Percentiles rank a stretch among this genome's conserved stretches.
Conservation (phyloP, 2,888 invertebrate genomes). For the Sarcophaga rosellei region DNA sequence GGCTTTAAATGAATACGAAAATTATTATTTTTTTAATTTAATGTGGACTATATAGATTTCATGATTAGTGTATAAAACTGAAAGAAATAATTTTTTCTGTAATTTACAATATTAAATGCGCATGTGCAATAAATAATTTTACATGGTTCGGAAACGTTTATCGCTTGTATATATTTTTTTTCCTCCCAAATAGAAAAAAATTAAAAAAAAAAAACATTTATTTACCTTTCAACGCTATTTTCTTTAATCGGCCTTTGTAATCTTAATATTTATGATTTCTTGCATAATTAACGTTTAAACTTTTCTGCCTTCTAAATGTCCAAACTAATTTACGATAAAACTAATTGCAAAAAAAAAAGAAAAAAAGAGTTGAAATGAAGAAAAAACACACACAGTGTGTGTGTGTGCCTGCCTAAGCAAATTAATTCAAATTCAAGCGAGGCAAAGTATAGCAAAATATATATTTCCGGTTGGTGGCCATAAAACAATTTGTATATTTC, state of each 20-base stretch:
- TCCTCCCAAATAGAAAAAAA: too few relatives aligned
- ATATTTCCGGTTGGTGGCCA: constrained; percentile 47
- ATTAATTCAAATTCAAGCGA: constrained; percentile 12
- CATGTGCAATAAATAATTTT: too few relatives aligned
- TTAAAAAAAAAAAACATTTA: neutral
- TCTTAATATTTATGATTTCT: neutral
- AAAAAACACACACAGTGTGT: neutral
- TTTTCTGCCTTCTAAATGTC: neutral
- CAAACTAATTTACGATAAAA: neutral
- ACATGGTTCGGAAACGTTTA: too few relatives aligned
- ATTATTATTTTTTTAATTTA: too few relatives aligned
- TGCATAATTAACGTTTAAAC: neutral
- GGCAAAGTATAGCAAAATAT: constrained; percentile 45
- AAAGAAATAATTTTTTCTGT: too few relatives aligned
- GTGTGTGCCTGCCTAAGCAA: neutral
- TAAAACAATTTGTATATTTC: constrained; percentile 48
- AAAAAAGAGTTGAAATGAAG: neutral
- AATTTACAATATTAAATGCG: too few relatives aligned
- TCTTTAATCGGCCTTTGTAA: neutral
- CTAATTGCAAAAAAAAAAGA: neutral
- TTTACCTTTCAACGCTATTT: neutral
- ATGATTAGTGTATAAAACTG: too few relatives aligned
- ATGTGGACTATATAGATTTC: too few relatives aligned
- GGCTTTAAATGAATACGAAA: too few relatives aligned
- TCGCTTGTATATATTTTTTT: too few relatives aligned